A percentile compares a stretch with the other conserved stretches of the same genome.
Evolutionary conservation across 2,797 vertebrate genomes (phyloP).

Genomic region (Anguilla anguilla): DNA sequence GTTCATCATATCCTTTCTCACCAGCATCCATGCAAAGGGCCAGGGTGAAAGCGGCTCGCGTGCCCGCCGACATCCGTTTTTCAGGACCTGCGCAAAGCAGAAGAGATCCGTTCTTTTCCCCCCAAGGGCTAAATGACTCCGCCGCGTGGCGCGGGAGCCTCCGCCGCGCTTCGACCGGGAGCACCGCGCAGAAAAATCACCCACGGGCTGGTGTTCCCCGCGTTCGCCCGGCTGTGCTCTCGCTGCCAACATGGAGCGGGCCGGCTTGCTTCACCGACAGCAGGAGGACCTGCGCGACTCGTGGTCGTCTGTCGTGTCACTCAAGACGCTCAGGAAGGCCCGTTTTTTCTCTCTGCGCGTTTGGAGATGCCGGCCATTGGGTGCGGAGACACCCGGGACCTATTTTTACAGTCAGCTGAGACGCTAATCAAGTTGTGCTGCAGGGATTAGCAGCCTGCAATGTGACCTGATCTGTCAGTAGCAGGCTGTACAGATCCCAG

Average conservation of each 20-base stretch:
- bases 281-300: background rate
- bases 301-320: background rate
- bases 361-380: background rate
- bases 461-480: background rate
- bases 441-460: background rate
- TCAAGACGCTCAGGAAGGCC: background rate
- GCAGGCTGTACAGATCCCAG: background rate
- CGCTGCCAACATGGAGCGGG: background rate
- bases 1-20: background rate
- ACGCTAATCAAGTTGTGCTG: slow-evolving; percentile 8
- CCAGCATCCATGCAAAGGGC: background rate
- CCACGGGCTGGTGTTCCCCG: background rate
- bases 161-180: background rate
- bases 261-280: background rate
- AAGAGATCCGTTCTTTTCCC: slow-evolving; percentile 2
- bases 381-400: background rate
- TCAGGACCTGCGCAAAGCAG: background rate
- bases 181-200: background rate
- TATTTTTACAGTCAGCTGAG: background rate
- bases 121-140: slow-evolving; percentile 27
- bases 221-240: background rate
- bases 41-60: slow-evolving; percentile 3
- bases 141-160: background rate
- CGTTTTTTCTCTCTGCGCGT: background rate
- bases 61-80: background rate